A percentile compares a stretch with the other conserved stretches of the same genome.
These are phyloP conservation scores for Fistularia commersonii DNA, from an alignment of 2,797 vertebrate genomes.

Conservation along the genomic window DNA sequence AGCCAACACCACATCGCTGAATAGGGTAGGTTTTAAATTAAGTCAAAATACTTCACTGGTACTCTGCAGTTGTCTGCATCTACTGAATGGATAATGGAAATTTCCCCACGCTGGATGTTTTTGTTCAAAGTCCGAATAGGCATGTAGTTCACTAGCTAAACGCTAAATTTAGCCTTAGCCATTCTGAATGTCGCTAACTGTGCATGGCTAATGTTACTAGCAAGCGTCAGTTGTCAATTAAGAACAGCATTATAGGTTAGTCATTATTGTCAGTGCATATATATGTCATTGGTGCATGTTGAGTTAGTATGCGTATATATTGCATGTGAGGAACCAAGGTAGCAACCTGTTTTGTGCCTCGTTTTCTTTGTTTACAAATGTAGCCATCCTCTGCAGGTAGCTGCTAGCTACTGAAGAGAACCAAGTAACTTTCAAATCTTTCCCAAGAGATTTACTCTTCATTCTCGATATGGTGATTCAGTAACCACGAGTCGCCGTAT, in stretches of 20 bases:
- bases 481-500: no score
- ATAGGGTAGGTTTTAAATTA: conserved; percentile 62
- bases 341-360: background rate
- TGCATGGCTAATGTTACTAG: conserved; percentile 39
- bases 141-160: conserved; percentile 24
- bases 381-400: conserved; percentile 19
- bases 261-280: background rate
- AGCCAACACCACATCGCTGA: conserved; percentile 23
- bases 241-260: background rate
- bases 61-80: background rate
- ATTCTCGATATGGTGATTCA: no score
- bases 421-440: no score
- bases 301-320: background rate
- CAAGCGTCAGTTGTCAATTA: conserved; percentile 27
- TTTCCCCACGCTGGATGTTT: background rate
- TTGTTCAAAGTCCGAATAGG: conserved; percentile 2
- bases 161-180: conserved; percentile 68
- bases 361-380: conserved; percentile 66
- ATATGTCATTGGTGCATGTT: fast-evolving
- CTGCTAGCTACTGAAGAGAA: conserved; percentile 4
- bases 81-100: background rate
- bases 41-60: background rate
- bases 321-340: background rate
- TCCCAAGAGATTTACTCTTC: no score
- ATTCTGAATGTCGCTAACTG: conserved; percentile 30